Base-by-base conservation (phyloP, 1,140 invertebrate genomes). In the Antheraea mylitta region DNA sequence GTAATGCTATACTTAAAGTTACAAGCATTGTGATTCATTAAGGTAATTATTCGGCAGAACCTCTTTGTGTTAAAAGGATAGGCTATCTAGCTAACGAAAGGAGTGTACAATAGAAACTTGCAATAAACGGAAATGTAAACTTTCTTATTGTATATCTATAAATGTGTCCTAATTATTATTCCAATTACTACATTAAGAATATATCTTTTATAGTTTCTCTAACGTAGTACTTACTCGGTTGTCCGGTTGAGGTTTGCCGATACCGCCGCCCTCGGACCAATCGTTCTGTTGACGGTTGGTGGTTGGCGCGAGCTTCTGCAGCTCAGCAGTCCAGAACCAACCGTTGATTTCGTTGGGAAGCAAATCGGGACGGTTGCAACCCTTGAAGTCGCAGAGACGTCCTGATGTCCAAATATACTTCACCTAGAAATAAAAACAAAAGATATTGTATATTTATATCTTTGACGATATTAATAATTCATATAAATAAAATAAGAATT, bases 341-440 rank as follows among this genome's bases (percentile, higher is more conserved):
- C 96, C 96, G 75, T 97, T 97, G 63, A 96, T 89, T 38, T 95
- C 93, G n/a, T 94, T 92, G 10, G 96, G 96, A 74, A 96, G 94
- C 62, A 97, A 92, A 83, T 97, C 96, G 18, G 96, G 94, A 70
- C 96, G 94, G 74, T 96, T 95, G 78, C 96, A 97, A 59, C 96
- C 96, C 83, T 96, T 96, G 93, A 97, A 97, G 87, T 97, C 96
- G 80, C 96, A 97, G 18, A 97, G 90, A 67, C 96, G 95, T 68
- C 96, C 96, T 19, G 96, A 96, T n/a, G 96, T 97, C 96, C 96
- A 97, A 74, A 96, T 96, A 83, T 97, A 97, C 91, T 96, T 96
- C 0, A 95, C 93, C 89, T 96, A 91, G 16, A 75, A 81, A 75
- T 13, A 10, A 53, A 53, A 16, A 53, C 6, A 13, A 53, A 53